Base-by-base conservation (phyloP, 2,797 vertebrate species). In the Neoniphon sammara region DNA sequence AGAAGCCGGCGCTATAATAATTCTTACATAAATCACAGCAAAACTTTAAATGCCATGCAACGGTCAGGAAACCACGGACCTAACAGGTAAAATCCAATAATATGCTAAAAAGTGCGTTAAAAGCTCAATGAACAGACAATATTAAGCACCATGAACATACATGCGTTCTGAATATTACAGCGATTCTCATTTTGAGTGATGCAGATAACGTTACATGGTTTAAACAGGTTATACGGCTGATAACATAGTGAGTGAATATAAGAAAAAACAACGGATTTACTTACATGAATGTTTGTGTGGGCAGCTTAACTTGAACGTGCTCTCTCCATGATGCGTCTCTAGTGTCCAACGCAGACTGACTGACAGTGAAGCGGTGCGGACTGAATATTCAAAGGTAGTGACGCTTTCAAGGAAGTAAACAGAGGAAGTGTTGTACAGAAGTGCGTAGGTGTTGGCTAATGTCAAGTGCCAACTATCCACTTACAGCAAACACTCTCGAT, bases 321-420 rank as follows among this genome's bases (percentile, higher is more conserved):
- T 27, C 44, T 72, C 21, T 44, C 23, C 83, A 80, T 81, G 36
- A 6, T 2, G 46, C 8, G 27, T 31, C 30, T 31, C 3, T 3
- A 6, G 30, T 6, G 30, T 58, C 21, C 44, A 9, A 5, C 52
- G 1, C 36, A 3, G 60, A 59, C 77, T 50, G 73, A 30, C 8
- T 12, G 39, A 4, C 9, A 53, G 50, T 53, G 21, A 53, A 11
- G 10, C 21, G 8, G 10, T 5, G 20, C 50, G 20, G 36, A 39
- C 36, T 39, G 39, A 49, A 4, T 17, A 5, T 1, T 1, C 46
- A 4, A 27, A 4, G 30, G 17, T 56, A 0, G 5, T 1, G 5
- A 15, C 47, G 50, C 50, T 77, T n/a, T 56, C 66, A 10, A 69
- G 80, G 81, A 88, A 87, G 78, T 84, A 82, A 87, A 82, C 75